Evolutionary conservation across 2,888 invertebrate genomes (phyloP), one percentile per base, ranked within the genome.

Genomic region (Elaeidobius kamerunicus): DNA sequence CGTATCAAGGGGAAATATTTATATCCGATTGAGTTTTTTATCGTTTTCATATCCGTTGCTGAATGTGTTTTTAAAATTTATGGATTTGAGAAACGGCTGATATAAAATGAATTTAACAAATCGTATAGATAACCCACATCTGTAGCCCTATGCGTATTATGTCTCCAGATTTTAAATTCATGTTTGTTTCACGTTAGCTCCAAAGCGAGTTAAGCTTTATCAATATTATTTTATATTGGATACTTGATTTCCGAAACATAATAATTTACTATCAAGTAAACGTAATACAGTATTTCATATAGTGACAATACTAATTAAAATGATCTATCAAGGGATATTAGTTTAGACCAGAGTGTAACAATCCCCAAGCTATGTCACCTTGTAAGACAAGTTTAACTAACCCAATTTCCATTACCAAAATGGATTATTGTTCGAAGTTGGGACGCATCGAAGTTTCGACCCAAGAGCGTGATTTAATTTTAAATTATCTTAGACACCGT

Each of bases 301-400:
- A n/a, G n/a, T n/a, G n/a, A n/a, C n/a, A n/a, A n/a, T n/a, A n/a
- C n/a, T n/a, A n/a, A n/a, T n/a, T n/a, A n/a, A n/a, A 35, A 45
- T 35, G 35, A 34, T 20, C 47, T 47, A 47, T 47, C 47, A 49
- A 20, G 41, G 20, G 40, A 49, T 19, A 49, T 49, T 34, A 41
- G 48, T 9, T 23, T 18, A 34, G 32, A 34, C 42, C 34, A 47
- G 11, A 39, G 14, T 30, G n/a, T 35, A 38, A 47, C 39, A 38
- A 39, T 47, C 39, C 47, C 47, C 39, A 39, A 28, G 39, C 39
- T 39, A 47, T 27, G 34, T 52, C 41, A 52, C 35, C 23, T 35
- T 45, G 44, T 54, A 45, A 39, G 53, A 34, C 49, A 49, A 48
- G 54, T 54, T 54, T 16, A 40, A 23, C 28, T 49, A 54, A 54